These are phyloP conservation scores for Hypsopygia costalis DNA, from an alignment of 2,888 invertebrate genomes.

Conservation along the genomic window DNA sequence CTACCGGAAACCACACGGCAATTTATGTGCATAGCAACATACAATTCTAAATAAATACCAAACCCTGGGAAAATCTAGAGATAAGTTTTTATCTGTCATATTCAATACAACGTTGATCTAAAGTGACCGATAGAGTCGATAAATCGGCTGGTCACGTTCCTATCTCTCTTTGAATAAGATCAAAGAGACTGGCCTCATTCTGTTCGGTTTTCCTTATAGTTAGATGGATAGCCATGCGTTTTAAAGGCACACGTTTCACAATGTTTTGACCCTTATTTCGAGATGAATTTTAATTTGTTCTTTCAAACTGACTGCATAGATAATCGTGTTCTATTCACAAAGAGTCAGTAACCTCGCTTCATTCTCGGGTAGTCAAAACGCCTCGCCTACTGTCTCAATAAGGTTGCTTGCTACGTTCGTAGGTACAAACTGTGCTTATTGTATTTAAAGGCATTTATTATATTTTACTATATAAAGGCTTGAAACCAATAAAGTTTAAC, in stretches of 20 bases:
- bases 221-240: slow-evolving; percentile 21
- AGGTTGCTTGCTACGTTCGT: neutral
- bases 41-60: no score
- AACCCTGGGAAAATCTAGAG: slow-evolving; percentile 6
- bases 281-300: slow-evolving; percentile 21
- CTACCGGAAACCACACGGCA: no score
- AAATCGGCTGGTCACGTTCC: slow-evolving; percentile 38
- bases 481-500: no score
- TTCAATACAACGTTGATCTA: slow-evolving; percentile 11
- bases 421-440: neutral
- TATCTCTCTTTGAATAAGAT: slow-evolving; percentile 32
- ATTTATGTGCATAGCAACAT: slow-evolving; percentile 1
- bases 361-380: neutral
- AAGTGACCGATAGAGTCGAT: slow-evolving; percentile 21
- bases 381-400: no score
- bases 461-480: no score
- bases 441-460: no score
- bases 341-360: slow-evolving; percentile 25
- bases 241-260: slow-evolving; percentile 16
- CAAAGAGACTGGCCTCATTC: slow-evolving; percentile 29
- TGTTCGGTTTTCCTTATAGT: slow-evolving; percentile 20
- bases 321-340: slow-evolving; percentile 5
- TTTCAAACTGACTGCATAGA: slow-evolving; percentile 13
- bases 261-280: slow-evolving; percentile 28
- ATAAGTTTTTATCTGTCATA: slow-evolving; percentile 1